Base-by-base conservation (phyloP, 2,888 invertebrate species). In the Pseudeuparius sepicola region DNA sequence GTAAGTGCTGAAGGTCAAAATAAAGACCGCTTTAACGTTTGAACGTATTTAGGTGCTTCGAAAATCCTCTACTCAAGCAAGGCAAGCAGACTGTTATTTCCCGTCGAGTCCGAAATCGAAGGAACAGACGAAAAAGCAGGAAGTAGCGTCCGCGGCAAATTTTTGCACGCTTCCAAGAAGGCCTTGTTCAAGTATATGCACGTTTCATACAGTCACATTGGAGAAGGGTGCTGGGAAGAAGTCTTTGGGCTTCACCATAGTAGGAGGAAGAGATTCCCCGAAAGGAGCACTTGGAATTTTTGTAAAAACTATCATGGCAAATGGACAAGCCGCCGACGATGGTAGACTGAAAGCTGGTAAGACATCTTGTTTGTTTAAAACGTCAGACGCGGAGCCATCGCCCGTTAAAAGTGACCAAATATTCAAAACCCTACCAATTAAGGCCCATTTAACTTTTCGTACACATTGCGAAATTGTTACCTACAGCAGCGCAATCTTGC, bases 221-320 rank as follows among this genome's bases (percentile, higher is more conserved):
- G 78, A 83, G 55, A 88, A 88, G 55, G 87, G 86, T 2, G 73
- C 75, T 5, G 82, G 85, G 2, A 83, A 81, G 56, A 87, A 85
- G 61, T 81, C 83, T 1, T 68, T 88, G 17, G 88, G 88, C n/a
- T 89, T 89, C 57, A 87, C 86, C 7, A 86, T 89, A 47, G 88
- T 88, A 2, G 89, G 88, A 24, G 88, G 88, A 28, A 71, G 79
- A 38, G 88, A 89, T 57, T 85, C 86, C 18, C 83, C 85, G 2
- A 75, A 82, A 56, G 87, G 86, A 37, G 80, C 80, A 42, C 73
- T 87, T 55, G 87, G 87, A 26, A 87, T 89, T 56, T 87, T 83
- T 60, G 80, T 88, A 47, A 84, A 87, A 60, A 84, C 84, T 54
- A 84, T 89, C 47, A 71, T 87, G 50, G 75, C 81, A 27, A 75